phyloP scores from a whole-genome alignment of 2,888 invertebrate genomes.

The Choreutis nemorana region DNA sequence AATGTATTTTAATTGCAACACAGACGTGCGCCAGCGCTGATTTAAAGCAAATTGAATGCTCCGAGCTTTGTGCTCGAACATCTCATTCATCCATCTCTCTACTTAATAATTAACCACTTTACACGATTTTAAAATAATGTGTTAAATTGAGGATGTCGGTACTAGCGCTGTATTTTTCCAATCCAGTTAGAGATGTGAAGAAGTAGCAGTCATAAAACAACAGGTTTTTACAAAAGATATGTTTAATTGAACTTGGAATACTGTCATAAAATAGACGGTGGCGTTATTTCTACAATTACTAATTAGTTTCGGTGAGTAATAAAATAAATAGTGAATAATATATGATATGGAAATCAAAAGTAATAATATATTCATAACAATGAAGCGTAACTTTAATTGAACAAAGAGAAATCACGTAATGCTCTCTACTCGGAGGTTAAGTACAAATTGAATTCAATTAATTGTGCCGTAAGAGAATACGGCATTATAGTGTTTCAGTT shows the following conservation, averaged over 20 bases:
- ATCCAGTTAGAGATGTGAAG: no score
- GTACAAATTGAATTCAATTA: conserved; percentile 32
- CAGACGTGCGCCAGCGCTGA: conserved; percentile 30
- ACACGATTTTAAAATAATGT: no score
- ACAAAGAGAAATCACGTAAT: conserved; percentile 23
- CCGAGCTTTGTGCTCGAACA: conserved; percentile 26
- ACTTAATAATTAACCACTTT: conserved; percentile 45
- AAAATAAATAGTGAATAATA: no score
- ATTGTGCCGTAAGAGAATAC: conserved; percentile 32
- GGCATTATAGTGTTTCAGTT: conserved; percentile 40
- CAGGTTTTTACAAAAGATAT: no score
- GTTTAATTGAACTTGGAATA: no score
- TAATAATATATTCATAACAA: not conserved
- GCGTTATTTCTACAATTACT: no score
- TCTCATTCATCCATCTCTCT: conserved; percentile 31
- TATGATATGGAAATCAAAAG: no score
- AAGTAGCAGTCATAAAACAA: no score
- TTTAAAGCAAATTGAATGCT: conserved; percentile 52
- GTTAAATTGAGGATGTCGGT: no score
- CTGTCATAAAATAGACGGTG: no score
- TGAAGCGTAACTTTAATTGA: conserved; percentile 12
- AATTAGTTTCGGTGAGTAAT: no score
- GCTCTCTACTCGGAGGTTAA: conserved; percentile 6
- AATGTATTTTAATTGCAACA: conserved; percentile 45
- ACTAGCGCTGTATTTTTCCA: no score